These are phyloP conservation scores for Corella eumyota DNA, from an alignment of 23 tunicate genomes.

Conservation along the genomic window DNA sequence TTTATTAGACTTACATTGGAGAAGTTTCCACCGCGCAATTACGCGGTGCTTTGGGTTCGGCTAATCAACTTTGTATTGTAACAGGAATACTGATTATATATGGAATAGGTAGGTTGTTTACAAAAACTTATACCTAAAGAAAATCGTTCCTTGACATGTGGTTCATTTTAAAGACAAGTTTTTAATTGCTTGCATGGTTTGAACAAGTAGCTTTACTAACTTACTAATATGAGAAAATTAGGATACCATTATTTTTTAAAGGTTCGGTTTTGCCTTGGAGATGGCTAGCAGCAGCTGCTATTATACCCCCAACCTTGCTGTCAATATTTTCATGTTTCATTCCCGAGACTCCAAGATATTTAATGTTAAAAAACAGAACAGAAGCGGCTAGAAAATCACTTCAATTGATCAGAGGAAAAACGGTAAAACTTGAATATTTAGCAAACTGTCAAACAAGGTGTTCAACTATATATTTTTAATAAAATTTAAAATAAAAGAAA, in stretches of 20 bases:
- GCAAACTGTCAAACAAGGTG: too few relatives aligned
- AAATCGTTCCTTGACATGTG: too few relatives aligned
- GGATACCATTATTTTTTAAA: conserved; percentile 10
- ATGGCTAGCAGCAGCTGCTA: conserved; percentile 36
- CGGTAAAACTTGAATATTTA: too few relatives aligned
- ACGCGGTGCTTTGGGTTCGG: neutral
- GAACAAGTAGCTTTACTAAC: too few relatives aligned
- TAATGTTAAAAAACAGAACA: conserved; percentile 16
- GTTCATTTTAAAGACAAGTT: too few relatives aligned
- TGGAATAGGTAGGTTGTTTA: neutral
- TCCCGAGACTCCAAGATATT: conserved; percentile 58
- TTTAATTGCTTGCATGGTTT: too few relatives aligned
- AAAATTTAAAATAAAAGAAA: too few relatives aligned
- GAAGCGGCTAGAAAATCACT: conserved; percentile 27
- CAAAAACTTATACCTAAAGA: too few relatives aligned
- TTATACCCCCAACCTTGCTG: conserved; percentile 26
- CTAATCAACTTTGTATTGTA: neutral
- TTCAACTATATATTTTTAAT: too few relatives aligned
- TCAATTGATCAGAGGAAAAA: conserved; percentile 20
- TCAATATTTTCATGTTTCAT: conserved; percentile 25
- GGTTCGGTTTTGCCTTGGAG: conserved; percentile 58
- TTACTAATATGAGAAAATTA: too few relatives aligned
- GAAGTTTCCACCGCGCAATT: neutral
- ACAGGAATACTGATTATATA: neutral
- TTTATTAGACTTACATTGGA: neutral